phyloP scores from a whole-genome alignment of 2,888 invertebrate species.

The Cataglyphis rosenhaueri region DNA sequence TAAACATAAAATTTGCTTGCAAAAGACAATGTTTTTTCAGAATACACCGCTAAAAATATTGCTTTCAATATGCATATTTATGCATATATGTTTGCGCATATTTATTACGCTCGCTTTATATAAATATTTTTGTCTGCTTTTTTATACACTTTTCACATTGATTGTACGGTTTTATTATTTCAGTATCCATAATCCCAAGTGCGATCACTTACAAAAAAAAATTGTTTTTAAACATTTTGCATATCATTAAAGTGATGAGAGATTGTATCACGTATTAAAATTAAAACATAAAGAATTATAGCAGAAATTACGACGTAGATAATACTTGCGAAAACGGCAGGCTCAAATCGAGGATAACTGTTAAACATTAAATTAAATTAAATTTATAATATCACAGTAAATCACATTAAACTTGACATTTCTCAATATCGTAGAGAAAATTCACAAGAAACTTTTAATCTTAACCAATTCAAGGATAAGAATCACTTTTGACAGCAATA shows the following conservation, averaged over 20 bases:
- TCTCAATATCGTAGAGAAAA: not conserved
- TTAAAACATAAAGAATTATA: not conserved
- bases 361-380: not conserved
- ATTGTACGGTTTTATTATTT: conserved; percentile 5
- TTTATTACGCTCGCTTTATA: conserved; percentile 24
- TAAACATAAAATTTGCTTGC: not conserved
- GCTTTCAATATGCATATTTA: conserved; percentile 15
- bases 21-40: not conserved
- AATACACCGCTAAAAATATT: not conserved
- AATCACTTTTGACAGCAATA: not conserved
- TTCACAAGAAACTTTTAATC: not conserved
- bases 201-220: not conserved
- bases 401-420: not conserved
- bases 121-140: not conserved
- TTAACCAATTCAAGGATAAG: not conserved
- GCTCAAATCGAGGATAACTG: not conserved
- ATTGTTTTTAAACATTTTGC: not conserved
- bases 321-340: not conserved
- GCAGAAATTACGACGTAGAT: not conserved
- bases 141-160: not conserved
- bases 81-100: conserved; percentile 15
- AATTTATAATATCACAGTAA: not conserved
- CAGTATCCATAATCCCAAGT: not conserved
- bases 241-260: not conserved
- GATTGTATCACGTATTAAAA: not conserved